Evolutionary conservation across 2,113 vertebrate genomes (phyloP), one percentile per base, ranked within the genome.

Genomic region (Oryzias celebensis): DNA sequence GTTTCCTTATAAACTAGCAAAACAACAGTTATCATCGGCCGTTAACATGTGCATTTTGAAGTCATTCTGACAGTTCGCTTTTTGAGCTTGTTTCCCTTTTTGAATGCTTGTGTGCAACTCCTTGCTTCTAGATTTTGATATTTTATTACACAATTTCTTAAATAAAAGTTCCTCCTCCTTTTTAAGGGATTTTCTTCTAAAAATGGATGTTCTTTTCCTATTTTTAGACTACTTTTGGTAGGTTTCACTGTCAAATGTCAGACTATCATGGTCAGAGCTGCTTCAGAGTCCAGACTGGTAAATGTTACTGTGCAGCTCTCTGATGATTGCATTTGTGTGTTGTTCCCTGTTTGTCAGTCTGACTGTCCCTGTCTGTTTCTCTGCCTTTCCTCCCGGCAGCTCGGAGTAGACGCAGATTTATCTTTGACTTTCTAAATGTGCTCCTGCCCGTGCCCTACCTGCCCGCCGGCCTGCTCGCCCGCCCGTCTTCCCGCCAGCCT

Each of bases 351-450:
- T 54, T 42, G 52, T 62, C 58, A 22, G 65, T 54, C 66, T 71
- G 14, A 49, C 51, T 60, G 68, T 70, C 55, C 48, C 53, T 4
- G 36, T 62, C 41, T 60, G 47, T 45, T 45, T 24, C 20, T 17
- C 23, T 73, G 54, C 55, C 16, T 56, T 42, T 52, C 63, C n/a
- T 44, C 51, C 72, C 72, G 67, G 75, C 78, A 75, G 77, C 78
- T 73, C 44, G 64, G 68, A 75, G 79, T 45, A 50, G 81, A 80
- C 77, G 26, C 50, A 82, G 84, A 84, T 87, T 85, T 83, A 88
- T 84, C 72, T 80, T 62, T 52, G 78, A 76, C 76, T 72, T 76
- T 82, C 73, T 79, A 80, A 86, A 82, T 77, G 77, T 24, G 57
- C 70, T 77, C 65, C 68, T 50, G 63, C 54, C 72, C 36, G 18